Base-by-base conservation (phyloP, 2,888 invertebrate genomes). In the Zeuzera pyrina region DNA sequence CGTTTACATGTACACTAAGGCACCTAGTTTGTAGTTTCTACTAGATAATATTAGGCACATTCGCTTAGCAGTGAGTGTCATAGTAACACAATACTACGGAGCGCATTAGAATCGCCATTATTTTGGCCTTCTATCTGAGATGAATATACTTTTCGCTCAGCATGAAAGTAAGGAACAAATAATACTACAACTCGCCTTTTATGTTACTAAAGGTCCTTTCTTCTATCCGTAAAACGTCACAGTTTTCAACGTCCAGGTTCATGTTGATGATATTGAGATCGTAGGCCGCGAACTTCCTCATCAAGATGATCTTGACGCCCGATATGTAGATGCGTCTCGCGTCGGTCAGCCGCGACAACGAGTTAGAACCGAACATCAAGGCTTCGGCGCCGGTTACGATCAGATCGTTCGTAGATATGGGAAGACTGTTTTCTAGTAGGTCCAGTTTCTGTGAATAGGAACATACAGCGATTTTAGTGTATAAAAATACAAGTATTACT, bases 171-270 rank as follows among this genome's bases (percentile, higher is more conserved):
- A 34, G 24, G 26, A 22, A 26, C 11, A 29, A n/a, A 31, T 26
- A 11, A 40, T 23, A 15, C 10, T n/a, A n/a, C n/a, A n/a, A 33
- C 52, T 55, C 55, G 84, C 84, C 87, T 66, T 85, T 84, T 35
- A 88, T 84, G 39, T 86, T 86, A 48, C 79, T 83, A 57, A 91
- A 91, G 12, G 90, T 85, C 39, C 79, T 84, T 42, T 86, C 86
- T 61, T 89, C 89, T 34, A 91, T 74, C 10, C 85, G 68, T 27
- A 90, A 73, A 31, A 77, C 63, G 46, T 85, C 84, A 64, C 89
- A 88, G 49, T 86, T 76, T 37, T 85, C 71, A 29, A 90, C 83
- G 49, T 89, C 86, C 36, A 90, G 69, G 35, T 85, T 77, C 22
- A 88, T 83, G 65, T 85, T 86, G 38, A 87, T 73, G 3, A 87